Evolutionary conservation across 2,797 vertebrate genomes (phyloP), one percentile per base, ranked within the genome.

Genomic region (Natrix natrix): DNA sequence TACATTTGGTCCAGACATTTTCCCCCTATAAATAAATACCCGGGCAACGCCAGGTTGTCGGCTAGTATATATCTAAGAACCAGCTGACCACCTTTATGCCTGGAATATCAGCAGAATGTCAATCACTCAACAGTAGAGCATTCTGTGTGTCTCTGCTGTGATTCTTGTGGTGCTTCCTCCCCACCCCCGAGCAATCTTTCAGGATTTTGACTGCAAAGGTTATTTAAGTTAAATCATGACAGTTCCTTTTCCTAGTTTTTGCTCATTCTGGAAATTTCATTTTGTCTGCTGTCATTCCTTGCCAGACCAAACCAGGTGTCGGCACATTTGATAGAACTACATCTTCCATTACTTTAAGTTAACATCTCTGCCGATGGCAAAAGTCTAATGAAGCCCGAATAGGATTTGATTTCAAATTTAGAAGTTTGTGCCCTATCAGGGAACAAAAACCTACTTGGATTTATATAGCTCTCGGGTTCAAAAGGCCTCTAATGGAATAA

Each of bases 191-290:
- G n/a, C 26, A 54, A 55, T 8, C 26, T 69, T 87, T 66, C 60
- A 26, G 28, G 54, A 37, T 87, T 60, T 26, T 10, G 20, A 61
- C 20, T 90, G 61, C 90, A 87, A 87, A 52, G 2, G 43, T 74
- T 87, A 26, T 57, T 63, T 61, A 32, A 20, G 20, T 52, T 57
- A 59, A 91, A 91, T 56, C 12, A 14, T 78, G 86, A 91, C 89
- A 74, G 83, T 52, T 87, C 14, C 37, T 90, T 57, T 10, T 24
- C 48, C 83, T 43, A 54, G 86, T 57, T 60, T 56, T 93, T 60
- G 63, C 86, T 88, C 43, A 78, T 88, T 93, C 88, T n/a, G 87
- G 83, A 88, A 87, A 93, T 78, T 55, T n/a, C 28, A 88, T 60
- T 88, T 93, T 28, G 86, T 78, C n/a, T 26, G 12, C 87, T 54